Percentiles rank a stretch among this genome's conserved stretches.
Evolutionary conservation across 2,888 invertebrate species (phyloP).

Genomic region (Lysandra bellargus): DNA sequence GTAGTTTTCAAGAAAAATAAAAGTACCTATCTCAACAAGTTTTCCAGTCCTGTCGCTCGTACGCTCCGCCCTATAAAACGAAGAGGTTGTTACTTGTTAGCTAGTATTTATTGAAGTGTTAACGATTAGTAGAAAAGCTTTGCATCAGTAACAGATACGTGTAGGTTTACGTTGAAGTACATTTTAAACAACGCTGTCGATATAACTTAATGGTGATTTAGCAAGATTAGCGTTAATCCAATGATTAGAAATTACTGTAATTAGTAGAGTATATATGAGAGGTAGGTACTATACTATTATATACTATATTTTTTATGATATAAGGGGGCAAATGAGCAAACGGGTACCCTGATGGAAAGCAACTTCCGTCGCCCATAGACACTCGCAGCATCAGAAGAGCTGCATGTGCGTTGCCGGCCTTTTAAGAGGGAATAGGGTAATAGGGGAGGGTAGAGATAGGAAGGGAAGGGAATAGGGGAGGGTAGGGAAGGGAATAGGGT

Average conservation of each 20-base stretch:
- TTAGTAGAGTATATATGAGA: not conserved
- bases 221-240: not conserved
- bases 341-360: too few relatives aligned
- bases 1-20: too few relatives aligned
- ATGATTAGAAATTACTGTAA: not conserved
- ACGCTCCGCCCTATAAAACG: not conserved
- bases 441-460: too few relatives aligned
- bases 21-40: too few relatives aligned
- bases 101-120: constrained; percentile 5
- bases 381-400: too few relatives aligned
- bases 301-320: too few relatives aligned
- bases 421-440: too few relatives aligned
- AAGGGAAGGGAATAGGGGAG: too few relatives aligned
- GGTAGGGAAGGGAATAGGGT: too few relatives aligned
- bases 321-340: too few relatives aligned
- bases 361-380: too few relatives aligned
- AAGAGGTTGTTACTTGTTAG: constrained; percentile 1
- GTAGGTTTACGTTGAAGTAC: constrained; percentile 1
- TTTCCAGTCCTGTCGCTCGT: not conserved
- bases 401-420: too few relatives aligned
- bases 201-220: not conserved
- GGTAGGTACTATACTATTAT: not conserved
- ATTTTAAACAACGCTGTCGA: not conserved
- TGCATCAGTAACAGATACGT: not conserved
- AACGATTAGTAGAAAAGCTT: constrained; percentile 6